Conservation (phyloP, 2,888 invertebrate species). For the Acleris laterana region DNA sequence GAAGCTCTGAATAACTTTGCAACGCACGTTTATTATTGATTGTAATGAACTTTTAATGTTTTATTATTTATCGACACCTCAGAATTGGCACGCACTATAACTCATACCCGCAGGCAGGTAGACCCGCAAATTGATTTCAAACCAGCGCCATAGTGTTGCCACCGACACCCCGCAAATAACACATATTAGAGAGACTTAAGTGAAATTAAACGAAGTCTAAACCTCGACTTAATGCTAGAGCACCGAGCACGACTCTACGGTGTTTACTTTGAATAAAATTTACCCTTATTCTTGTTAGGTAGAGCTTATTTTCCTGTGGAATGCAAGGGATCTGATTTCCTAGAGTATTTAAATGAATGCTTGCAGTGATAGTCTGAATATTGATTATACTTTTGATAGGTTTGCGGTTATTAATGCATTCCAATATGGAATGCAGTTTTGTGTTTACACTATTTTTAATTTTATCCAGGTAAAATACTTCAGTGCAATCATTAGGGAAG, state of each 20-base stretch:
- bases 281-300: constrained; percentile 10
- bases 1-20: no score
- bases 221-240: constrained; percentile 49
- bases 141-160: constrained; percentile 47
- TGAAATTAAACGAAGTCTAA: constrained; percentile 58
- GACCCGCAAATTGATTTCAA: constrained; percentile 57
- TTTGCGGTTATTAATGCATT: constrained; percentile 24
- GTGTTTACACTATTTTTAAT: background rate
- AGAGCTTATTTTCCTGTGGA: constrained; percentile 2
- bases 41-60: no score
- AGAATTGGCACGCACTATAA: background rate
- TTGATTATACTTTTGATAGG: constrained; percentile 28
- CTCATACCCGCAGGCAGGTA: constrained; percentile 39
- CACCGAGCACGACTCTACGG: constrained; percentile 42
- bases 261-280: constrained; percentile 26
- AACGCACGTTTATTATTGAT: no score
- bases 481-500: no score
- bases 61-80: constrained; percentile 13
- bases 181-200: constrained; percentile 55
- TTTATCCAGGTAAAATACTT: background rate
- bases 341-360: constrained; percentile 32
- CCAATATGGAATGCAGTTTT: constrained; percentile 22
- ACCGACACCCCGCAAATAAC: constrained; percentile 52
- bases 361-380: constrained; percentile 32
- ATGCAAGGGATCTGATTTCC: constrained; percentile 33